These are phyloP conservation scores for Aphaenogaster ashmeadi DNA, from an alignment of 1,140 invertebrate species.

Conservation along the genomic window DNA sequence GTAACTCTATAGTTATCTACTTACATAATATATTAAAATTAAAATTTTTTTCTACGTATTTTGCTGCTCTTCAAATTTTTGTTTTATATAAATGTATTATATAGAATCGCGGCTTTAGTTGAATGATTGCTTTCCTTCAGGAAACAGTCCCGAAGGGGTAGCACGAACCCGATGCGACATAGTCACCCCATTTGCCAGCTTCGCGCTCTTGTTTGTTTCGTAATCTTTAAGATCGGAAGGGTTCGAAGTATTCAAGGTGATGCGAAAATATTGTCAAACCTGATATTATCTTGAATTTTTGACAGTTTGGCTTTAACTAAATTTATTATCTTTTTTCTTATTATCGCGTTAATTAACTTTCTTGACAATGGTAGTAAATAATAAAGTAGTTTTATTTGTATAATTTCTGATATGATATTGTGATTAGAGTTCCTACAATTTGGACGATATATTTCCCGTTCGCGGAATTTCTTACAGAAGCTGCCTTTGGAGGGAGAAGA, in stretches of 20 bases:
- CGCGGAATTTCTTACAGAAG: conserved; percentile 63
- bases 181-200: conserved; percentile 85
- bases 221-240: conserved; percentile 87
- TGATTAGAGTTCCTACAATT: neutral
- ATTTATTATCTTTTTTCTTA: neutral
- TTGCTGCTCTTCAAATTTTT: neutral
- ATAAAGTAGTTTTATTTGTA: neutral
- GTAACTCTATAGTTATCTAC: neutral
- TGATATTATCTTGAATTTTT: neutral
- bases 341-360: neutral
- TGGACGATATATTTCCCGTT: conserved; percentile 77
- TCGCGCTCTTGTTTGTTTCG: conserved; percentile 86
- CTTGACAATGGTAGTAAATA: too few relatives aligned
- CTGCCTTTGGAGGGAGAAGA: conserved; percentile 75
- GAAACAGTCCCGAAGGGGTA: conserved; percentile 77
- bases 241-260: conserved; percentile 76
- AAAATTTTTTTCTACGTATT: neutral
- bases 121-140: conserved; percentile 74
- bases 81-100: conserved; percentile 33
- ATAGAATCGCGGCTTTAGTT: conserved; percentile 62
- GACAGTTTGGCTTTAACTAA: too few relatives aligned
- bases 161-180: conserved; percentile 74
- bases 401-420: too few relatives aligned
- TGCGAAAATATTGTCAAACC: conserved; percentile 81
- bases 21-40: neutral